These are phyloP conservation scores for Metopia argyrocephala DNA, from an alignment of 2,888 invertebrate genomes.

Conservation along the genomic window DNA sequence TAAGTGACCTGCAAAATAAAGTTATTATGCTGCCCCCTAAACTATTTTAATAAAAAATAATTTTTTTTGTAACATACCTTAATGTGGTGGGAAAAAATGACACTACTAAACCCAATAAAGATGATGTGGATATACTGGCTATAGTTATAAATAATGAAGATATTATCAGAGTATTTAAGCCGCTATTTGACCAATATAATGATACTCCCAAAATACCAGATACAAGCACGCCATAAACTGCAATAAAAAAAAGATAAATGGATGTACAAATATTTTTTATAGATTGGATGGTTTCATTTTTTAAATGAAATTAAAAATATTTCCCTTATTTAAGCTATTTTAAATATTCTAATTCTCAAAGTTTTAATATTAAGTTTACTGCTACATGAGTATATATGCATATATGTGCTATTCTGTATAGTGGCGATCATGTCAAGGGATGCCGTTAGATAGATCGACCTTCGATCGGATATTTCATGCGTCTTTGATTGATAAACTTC, in stretches of 20 bases:
- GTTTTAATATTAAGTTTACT: too few species aligned
- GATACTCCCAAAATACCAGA: constrained; percentile 80
- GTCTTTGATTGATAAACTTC: too few species aligned
- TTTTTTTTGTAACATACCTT: constrained; percentile 68
- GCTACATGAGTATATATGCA: not conserved
- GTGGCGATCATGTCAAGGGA: too few species aligned
- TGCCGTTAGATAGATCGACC: too few species aligned
- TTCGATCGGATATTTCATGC: too few species aligned
- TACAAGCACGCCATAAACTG: constrained; percentile 78
- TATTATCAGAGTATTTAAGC: constrained; percentile 80
- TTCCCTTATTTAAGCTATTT: too few species aligned
- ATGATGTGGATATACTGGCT: constrained; percentile 73
- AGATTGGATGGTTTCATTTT: too few species aligned
- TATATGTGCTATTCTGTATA: not conserved
- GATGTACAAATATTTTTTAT: too few species aligned
- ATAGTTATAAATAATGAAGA: constrained; percentile 80
- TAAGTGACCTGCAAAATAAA: constrained; percentile 84
- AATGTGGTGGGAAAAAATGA: constrained; percentile 76
- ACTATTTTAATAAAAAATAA: not conserved
- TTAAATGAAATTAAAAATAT: too few species aligned
- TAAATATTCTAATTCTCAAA: too few species aligned
- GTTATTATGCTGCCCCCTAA: not conserved
- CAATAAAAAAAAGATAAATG: too few species aligned
- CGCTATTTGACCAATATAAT: constrained; percentile 81
- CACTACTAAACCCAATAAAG: constrained; percentile 73